Base-by-base conservation (phyloP, 2,113 vertebrate species). In the Podiceps cristatus region DNA sequence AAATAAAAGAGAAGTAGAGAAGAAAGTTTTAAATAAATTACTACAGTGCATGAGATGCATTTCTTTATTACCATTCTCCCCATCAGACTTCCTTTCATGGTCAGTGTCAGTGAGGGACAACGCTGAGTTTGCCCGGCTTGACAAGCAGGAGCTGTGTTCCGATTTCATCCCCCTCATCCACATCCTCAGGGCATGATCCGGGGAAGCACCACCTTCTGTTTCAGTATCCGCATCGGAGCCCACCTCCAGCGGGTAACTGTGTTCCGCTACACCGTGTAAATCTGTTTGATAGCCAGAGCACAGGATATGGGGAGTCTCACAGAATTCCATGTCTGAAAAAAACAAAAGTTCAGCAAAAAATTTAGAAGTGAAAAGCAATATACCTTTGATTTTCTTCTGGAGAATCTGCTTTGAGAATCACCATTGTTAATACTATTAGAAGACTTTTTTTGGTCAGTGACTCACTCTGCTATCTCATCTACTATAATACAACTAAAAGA, bases 31-130 rank as follows among this genome's bases (percentile, higher is more conserved):
- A 93, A 87, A 79, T 18, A 22, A 62, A 45, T 29, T 72, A 40
- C 18, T 86, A 35, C 33, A 96, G 50, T 50, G 78, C 62, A 96
- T 37, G 16, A 59, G 80, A 81, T 7, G 58, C 44, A n/a, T 80
- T 86, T 82, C 44, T 87, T 87, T 58, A 96, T 99, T 98, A 99
- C 99, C 99, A 42, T 99, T 99, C 94, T 99, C 99, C n/a, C 98
- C 99, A 96, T 99, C 99, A 44, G 99, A 99, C 96, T 99, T 99
- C 98, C 99, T 98, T 97, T 99, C 99, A 42, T 99, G 99, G 97
- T 99, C 99, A 12, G 99, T 99, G 98, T 99, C 99, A 10, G 99
- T 99, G 93, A 99, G 99, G 62, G 99, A 99, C 73, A 99, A 95
- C 1, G 99, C 99, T 2, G 99, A 99, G 97, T 99, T 99, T 94